phyloP scores from a whole-genome alignment of 1,140 invertebrate genomes.

The Zaprionus kolodkinae region DNA sequence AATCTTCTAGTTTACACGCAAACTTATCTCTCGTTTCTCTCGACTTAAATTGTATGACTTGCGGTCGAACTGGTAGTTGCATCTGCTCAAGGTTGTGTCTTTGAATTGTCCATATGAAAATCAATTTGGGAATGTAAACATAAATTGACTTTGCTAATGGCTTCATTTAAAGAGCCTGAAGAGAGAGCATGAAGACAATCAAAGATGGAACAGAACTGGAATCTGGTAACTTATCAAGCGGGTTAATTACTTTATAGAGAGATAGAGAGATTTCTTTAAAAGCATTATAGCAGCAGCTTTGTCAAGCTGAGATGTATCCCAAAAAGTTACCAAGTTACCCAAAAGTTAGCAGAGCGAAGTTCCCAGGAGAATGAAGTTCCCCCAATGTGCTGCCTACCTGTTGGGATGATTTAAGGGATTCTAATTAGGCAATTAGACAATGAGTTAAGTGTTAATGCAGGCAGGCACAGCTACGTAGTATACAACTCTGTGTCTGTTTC shows the following conservation, averaged over 20 bases:
- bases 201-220: not conserved
- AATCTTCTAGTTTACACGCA: not conserved
- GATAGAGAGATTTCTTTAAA: not conserved
- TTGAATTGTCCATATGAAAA: slow-evolving; percentile 16
- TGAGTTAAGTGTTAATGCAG: slow-evolving; percentile 31
- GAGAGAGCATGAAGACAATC: not conserved
- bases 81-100: slow-evolving; percentile 9
- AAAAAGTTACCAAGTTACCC: not conserved
- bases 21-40: not conserved
- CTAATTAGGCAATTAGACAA: slow-evolving; percentile 54
- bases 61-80: slow-evolving; percentile 16
- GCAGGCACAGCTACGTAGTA: slow-evolving; percentile 16
- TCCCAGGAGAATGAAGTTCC: slow-evolving; percentile 6
- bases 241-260: not conserved
- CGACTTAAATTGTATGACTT: slow-evolving; percentile 27
- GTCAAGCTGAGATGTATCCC: not conserved
- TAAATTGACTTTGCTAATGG: slow-evolving; percentile 29
- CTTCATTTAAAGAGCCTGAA: slow-evolving; percentile 5
- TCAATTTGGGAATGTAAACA: slow-evolving; percentile 28
- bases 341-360: slow-evolving; percentile 5
- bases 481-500: slow-evolving; percentile 12
- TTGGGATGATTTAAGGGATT: slow-evolving; percentile 20
- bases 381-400: not conserved
- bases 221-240: not conserved
- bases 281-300: not conserved